Evolutionary conservation across 2,888 invertebrate genomes (phyloP).

Genomic region (Eristalinus aeneus): DNA sequence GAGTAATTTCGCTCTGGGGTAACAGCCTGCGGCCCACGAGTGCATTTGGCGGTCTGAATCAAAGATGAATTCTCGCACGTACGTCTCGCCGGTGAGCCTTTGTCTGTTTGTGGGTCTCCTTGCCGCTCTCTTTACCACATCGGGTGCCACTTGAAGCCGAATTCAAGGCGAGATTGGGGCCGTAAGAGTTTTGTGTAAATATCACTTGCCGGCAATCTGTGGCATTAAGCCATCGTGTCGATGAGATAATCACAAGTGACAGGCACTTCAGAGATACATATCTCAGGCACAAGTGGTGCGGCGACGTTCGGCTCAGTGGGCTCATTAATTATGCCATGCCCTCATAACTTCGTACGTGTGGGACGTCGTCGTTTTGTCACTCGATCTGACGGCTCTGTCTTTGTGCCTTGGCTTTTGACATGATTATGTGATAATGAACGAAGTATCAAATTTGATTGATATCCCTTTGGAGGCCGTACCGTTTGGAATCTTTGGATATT

Average conservation of each 20-base stretch:
- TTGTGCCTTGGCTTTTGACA: too few relatives aligned
- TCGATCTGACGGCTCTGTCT: not conserved
- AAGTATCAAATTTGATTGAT: not conserved
- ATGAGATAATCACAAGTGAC: constrained; percentile 19
- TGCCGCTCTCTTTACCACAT: not conserved
- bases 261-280: not conserved
- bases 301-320: constrained; percentile 42
- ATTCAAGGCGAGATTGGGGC: not conserved
- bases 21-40: not conserved
- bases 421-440: not conserved
- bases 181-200: constrained; percentile 11
- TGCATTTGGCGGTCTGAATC: constrained; percentile 7
- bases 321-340: constrained; percentile 53
- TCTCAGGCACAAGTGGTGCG: constrained; percentile 27
- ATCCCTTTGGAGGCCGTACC: not conserved
- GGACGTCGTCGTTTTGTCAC: not conserved
- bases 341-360: constrained; percentile 35
- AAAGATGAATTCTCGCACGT: constrained; percentile 5
- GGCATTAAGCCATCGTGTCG: not conserved
- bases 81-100: not conserved
- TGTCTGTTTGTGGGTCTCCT: not conserved
- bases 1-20: not conserved
- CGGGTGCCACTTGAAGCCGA: not conserved
- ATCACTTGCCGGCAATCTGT: constrained; percentile 7
- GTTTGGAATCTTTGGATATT: too few relatives aligned